Conservation (phyloP, 1,140 invertebrate species). For the Thalassaphorura encarpata region DNA sequence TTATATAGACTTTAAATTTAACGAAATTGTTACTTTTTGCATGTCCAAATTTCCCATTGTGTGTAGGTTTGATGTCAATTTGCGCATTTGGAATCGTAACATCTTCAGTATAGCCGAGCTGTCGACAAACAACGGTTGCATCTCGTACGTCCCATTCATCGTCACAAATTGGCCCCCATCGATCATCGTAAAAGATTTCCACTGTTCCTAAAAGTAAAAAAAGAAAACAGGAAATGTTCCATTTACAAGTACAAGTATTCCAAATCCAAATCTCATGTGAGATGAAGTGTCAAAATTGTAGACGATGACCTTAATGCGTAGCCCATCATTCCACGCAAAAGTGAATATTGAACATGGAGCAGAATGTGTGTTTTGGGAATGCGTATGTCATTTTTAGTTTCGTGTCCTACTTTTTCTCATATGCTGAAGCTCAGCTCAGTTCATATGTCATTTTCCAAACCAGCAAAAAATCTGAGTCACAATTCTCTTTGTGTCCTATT, state of each 20-base stretch:
- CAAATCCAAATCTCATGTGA: too few species aligned
- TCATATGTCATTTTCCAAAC: too few species aligned
- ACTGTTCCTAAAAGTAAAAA: conserved; percentile 58
- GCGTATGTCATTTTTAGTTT: too few species aligned
- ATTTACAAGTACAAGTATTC: background rate
- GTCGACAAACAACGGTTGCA: conserved; percentile 68
- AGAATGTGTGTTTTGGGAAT: too few species aligned
- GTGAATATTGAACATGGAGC: too few species aligned
- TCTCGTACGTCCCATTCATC: conserved; percentile 69
- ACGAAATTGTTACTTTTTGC: conserved; percentile 50
- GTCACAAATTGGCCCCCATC: conserved; percentile 84
- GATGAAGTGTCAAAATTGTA: too few species aligned
- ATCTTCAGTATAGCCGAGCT: conserved; percentile 56
- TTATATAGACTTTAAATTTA: background rate
- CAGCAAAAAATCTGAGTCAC: too few species aligned
- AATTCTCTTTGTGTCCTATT: too few species aligned
- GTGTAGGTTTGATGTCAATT: conserved; percentile 47
- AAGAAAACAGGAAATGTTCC: conserved; percentile 10
- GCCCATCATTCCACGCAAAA: too few species aligned
- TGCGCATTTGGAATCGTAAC: conserved; percentile 29
- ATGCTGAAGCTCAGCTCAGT: too few species aligned
- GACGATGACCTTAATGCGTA: too few species aligned
- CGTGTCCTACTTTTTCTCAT: too few species aligned
- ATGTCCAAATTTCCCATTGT: conserved; percentile 62
- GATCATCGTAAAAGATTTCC: conserved; percentile 69